Base-by-base conservation (phyloP, 2,113 vertebrate species). In the Ciconia stormi region DNA sequence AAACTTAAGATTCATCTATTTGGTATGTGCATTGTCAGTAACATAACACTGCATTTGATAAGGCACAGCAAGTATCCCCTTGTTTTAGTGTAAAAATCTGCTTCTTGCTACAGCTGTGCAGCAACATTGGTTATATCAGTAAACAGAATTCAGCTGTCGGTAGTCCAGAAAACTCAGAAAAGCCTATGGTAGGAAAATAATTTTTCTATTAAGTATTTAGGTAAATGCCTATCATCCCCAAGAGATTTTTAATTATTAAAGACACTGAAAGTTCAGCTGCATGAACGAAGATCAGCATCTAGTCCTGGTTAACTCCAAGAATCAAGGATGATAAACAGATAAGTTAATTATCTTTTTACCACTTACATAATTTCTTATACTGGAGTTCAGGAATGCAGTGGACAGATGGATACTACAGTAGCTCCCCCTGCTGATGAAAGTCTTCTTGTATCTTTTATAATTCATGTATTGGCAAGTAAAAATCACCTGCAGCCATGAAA, bases 401-500 rank as follows among this genome's bases (percentile, higher is more conserved):
- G 40, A 12, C 9, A 59, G 61, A 61, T 89, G 63, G 52, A 38
- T 66, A 91, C 76, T 94, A 40, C 97, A 49, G 74, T 92, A 88
- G 97, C 95, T 90, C 96, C 98, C 96, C 95, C 98, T 98, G 96
- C 98, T 95, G 98, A 65, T 36, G 32, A 3, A 46, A 84, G 21
- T 10, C 47, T 8, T 27, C 49, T 40, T 22, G 13, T 16, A 9
- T 7, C 7, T 72, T 46, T 30, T 5, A 15, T 8, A 55, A 9
- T 6, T 32, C 30, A 1, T 19, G 8, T 1, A 15, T 10, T 20
- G 2, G 12, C 59, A 44, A 21, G 25, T 2, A 25, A 58, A 58
- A 70, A 36, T 2, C 50, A 38, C 65, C 30, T 44, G 16, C 29
- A 69, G 46, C 61, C 30, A 16, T 16, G 25, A 52, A 52, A 70